These are phyloP conservation scores for Vulpes vulpes DNA, from an alignment of 2,113 vertebrate genomes.

Conservation along the genomic window DNA sequence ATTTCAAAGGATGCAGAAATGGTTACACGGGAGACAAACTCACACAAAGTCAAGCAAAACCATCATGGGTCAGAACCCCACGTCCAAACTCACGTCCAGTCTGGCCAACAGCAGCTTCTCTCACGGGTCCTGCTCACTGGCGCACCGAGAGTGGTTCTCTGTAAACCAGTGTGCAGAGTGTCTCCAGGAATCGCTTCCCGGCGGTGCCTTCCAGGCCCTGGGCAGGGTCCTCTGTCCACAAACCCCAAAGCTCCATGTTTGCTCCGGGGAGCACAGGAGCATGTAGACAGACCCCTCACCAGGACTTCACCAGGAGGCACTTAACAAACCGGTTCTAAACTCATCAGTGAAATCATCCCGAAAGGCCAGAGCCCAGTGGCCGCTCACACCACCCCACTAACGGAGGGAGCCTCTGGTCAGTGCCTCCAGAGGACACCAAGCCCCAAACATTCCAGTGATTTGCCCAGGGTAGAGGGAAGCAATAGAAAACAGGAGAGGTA, in stretches of 20 bases:
- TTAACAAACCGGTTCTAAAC: background rate
- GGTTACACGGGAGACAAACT: accelerated
- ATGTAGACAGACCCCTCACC: too few species aligned
- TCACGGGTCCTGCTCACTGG: background rate
- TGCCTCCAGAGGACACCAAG: background rate
- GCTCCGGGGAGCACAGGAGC: accelerated
- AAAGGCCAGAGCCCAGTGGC: background rate
- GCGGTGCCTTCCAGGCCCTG: background rate
- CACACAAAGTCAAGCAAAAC: background rate
- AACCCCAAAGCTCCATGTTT: background rate
- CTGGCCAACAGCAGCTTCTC: background rate
- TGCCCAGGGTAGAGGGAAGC: background rate
- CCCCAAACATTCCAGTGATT: background rate
- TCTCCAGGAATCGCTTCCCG: background rate
- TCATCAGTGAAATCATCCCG: background rate
- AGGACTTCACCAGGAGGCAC: background rate
- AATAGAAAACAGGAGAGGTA: background rate
- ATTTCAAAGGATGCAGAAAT: background rate
- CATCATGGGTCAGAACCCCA: accelerated
- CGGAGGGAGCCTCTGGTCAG: background rate
- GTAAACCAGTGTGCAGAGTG: background rate
- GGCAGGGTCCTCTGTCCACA: background rate
- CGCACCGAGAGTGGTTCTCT: accelerated
- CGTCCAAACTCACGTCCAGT: background rate
- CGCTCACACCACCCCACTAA: too few species aligned